Evolutionary conservation across 2,113 vertebrate genomes (phyloP), one percentile per base, ranked within the genome.

Genomic region (Scytalopus superciliaris): DNA sequence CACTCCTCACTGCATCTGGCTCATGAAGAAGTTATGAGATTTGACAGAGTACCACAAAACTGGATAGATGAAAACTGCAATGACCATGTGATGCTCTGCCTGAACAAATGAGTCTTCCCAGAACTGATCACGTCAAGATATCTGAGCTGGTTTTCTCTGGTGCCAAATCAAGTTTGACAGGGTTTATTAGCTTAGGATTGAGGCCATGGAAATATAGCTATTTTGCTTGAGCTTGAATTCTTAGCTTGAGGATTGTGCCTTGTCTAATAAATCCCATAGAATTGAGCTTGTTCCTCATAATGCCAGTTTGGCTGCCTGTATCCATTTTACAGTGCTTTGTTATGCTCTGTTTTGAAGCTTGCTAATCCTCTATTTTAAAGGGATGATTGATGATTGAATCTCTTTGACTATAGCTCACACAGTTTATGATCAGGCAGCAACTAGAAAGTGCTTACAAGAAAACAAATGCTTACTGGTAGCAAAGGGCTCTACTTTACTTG

Each of bases 171-270:
- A 77, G 22, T 62, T 55, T 92, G 86, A 92, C 69, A 89, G 40
- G 22, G 55, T 70, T 94, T 86, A 94, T 91, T 92, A 91, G 72
- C 55, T 89, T 89, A 70, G 45, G 33, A 84, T 91, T 60, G 70
- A 89, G 68, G 64, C 40, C 42, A 24, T 27, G 42, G 15, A 80
- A 87, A 89, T 66, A 84, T 3, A 81, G 25, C 45, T 90, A 53
- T 74, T 94, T 95, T 77, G 21, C 28, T 91, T 74, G 45, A 78
- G 37, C 30, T 63, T 91, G 3, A 6, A 50, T 93, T 59, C 35
- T 84, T 64, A 70, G 21, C 24, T 94, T 84, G 59, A 87, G 22
- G 12, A 59, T 35, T 70, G 42, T 63, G 64, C 50, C 73, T 78
- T 52, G 57, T 89, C 24, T 55, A 84, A 89, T 66, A 91, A 94